Evolutionary conservation across 2,888 invertebrate species (phyloP).

Genomic region (Sericinus montela): DNA sequence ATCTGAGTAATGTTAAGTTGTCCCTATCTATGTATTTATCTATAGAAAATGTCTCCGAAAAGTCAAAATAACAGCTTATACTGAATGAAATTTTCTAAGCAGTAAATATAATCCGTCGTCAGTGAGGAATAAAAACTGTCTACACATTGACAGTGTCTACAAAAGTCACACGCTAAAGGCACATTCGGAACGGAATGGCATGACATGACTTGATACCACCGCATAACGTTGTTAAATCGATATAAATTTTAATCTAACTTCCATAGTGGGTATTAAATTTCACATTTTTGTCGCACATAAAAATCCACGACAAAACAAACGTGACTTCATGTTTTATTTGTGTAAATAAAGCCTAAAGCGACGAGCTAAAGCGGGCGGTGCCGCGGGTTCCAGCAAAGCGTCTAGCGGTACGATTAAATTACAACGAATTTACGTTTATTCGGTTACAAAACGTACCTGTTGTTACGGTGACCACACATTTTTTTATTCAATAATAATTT

Average conservation of each 20-base stretch:
- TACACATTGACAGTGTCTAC: too few relatives aligned
- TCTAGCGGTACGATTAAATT: constrained; percentile 49
- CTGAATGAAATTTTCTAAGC: too few relatives aligned
- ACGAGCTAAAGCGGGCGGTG: constrained; percentile 7
- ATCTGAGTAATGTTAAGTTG: too few relatives aligned
- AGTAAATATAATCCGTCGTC: too few relatives aligned
- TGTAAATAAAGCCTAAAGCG: constrained; percentile 21
- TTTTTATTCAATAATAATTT: background rate
- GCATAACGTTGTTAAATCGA: constrained; percentile 4
- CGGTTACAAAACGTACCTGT: constrained; percentile 37
- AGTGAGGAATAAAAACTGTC: too few relatives aligned
- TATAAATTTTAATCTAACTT: constrained; percentile 1
- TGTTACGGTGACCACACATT: constrained; percentile 1
- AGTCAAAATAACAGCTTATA: too few relatives aligned
- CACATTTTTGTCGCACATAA: background rate
- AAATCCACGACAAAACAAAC: constrained; percentile 6
- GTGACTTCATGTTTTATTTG: constrained; percentile 21
- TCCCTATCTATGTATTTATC: too few relatives aligned
- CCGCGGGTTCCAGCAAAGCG: constrained; percentile 25
- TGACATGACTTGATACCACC: too few relatives aligned
- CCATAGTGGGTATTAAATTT: background rate
- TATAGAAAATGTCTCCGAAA: too few relatives aligned
- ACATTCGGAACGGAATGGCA: too few relatives aligned
- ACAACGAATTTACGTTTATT: constrained; percentile 54
- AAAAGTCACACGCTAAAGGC: too few relatives aligned